A percentile compares a stretch with the other conserved stretches of the same genome.
Evolutionary conservation across 2,888 invertebrate genomes (phyloP).

Genomic region (Aphidius colemani): DNA sequence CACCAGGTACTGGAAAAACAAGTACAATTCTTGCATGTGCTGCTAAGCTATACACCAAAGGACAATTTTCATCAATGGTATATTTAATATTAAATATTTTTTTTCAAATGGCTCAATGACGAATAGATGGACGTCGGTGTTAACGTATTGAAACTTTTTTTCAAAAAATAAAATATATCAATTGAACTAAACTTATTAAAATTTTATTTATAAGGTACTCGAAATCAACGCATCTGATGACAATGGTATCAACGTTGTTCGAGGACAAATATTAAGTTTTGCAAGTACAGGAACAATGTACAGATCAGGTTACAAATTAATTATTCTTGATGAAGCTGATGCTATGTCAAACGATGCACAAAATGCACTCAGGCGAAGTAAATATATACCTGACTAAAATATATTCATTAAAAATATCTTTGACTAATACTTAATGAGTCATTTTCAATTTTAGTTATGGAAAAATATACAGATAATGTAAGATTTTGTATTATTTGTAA

Average conservation of each 20-base stretch:
- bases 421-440: slow-evolving; percentile 4
- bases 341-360: slow-evolving; percentile 99
- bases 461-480: slow-evolving; percentile 98
- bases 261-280: slow-evolving; percentile 93
- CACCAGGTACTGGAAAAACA: slow-evolving; percentile 98
- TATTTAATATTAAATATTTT: too few relatives aligned
- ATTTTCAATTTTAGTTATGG: slow-evolving; percentile 75
- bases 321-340: slow-evolving; percentile 98
- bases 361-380: slow-evolving; percentile 93
- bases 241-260: slow-evolving; percentile 92
- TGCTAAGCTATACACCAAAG: slow-evolving; percentile 84
- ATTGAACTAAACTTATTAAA: background rate
- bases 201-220: slow-evolving; percentile 67
- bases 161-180: background rate
- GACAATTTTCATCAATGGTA: slow-evolving; percentile 94
- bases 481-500: slow-evolving; percentile 99
- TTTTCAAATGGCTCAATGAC: too few relatives aligned
- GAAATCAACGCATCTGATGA: slow-evolving; percentile 98
- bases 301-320: slow-evolving; percentile 90
- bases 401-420: background rate
- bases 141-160: too few relatives aligned
- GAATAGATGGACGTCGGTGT: too few relatives aligned
- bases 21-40: slow-evolving; percentile 97
- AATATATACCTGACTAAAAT: background rate
- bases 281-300: slow-evolving; percentile 96